Conservation (phyloP, 1,140 invertebrate species). For the Drosophila pruinosa region DNA sequence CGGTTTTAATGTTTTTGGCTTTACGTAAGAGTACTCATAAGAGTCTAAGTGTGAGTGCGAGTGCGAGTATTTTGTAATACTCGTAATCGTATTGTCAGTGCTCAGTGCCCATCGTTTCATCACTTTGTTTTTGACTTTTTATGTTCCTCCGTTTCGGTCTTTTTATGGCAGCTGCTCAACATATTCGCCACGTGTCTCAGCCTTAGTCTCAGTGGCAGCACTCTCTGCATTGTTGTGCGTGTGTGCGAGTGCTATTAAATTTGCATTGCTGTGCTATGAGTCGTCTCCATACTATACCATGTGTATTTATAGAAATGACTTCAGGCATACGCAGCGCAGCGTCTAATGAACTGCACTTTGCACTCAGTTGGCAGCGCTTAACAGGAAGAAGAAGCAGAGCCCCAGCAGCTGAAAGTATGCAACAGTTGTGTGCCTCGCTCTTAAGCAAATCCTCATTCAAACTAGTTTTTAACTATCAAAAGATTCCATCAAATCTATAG, state of each 20-base stretch:
- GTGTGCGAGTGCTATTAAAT: slow-evolving; percentile 28
- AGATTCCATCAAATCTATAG: too few species aligned
- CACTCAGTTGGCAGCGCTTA: slow-evolving; percentile 19
- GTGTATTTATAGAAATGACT: slow-evolving; percentile 67
- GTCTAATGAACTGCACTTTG: slow-evolving; percentile 5
- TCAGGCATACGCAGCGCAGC: slow-evolving; percentile 20
- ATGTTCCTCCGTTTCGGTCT: slow-evolving; percentile 35
- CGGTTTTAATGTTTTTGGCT: slow-evolving; percentile 39
- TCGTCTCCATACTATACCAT: slow-evolving; percentile 4
- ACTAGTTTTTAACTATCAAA: too few species aligned
- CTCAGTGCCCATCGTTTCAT: slow-evolving; percentile 31
- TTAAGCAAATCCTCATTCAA: neutral
- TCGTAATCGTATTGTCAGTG: slow-evolving; percentile 36
- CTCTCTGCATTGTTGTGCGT: neutral
- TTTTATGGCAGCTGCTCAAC: slow-evolving; percentile 44
- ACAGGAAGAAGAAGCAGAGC: slow-evolving; percentile 10
- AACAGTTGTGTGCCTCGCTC: neutral
- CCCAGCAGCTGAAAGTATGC: slow-evolving; percentile 1
- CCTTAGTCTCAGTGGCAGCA: neutral
- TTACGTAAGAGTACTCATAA: neutral
- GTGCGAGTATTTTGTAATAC: slow-evolving; percentile 55
- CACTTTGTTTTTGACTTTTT: slow-evolving; percentile 39
- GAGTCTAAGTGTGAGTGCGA: neutral
- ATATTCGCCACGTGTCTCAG: slow-evolving; percentile 15
- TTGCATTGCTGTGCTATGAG: slow-evolving; percentile 46